phyloP scores from a whole-genome alignment of 2,797 vertebrate genomes.

The Gambelia wislizenii region DNA sequence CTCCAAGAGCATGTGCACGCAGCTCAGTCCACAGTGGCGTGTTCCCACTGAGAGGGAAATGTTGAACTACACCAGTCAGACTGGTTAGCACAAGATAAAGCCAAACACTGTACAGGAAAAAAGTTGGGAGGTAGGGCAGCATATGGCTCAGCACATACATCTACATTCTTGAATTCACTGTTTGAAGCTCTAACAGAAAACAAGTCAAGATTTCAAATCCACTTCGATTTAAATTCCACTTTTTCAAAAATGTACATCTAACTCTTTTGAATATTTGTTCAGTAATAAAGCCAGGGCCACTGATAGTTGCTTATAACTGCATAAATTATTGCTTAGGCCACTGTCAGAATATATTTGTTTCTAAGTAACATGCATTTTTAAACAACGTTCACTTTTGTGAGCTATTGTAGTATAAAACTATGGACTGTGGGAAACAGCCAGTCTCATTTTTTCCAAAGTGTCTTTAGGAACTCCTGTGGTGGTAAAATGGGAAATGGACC shows the following conservation, averaged over 20 bases:
- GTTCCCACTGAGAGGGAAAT: background rate
- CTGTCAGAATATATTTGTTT: background rate
- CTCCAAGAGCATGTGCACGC: background rate
- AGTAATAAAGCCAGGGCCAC: background rate
- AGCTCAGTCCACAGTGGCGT: background rate
- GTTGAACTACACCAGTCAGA: background rate
- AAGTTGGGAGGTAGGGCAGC: background rate
- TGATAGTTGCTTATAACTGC: background rate
- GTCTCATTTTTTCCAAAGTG: background rate
- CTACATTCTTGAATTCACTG: background rate
- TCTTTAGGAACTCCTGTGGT: background rate
- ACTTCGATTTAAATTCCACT: background rate
- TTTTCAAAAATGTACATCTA: background rate
- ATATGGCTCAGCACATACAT: background rate
- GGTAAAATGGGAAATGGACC: background rate
- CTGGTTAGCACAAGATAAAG: background rate
- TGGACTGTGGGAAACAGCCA: background rate
- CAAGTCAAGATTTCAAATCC: background rate
- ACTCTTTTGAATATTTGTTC: background rate
- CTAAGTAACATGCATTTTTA: background rate
- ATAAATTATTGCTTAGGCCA: background rate
- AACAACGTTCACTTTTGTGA: background rate
- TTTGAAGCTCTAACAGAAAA: background rate
- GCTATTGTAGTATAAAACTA: background rate
- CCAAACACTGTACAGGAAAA: background rate